Conservation (phyloP, 2,113 vertebrate genomes). For the Lepidothrix coronata region DNA sequence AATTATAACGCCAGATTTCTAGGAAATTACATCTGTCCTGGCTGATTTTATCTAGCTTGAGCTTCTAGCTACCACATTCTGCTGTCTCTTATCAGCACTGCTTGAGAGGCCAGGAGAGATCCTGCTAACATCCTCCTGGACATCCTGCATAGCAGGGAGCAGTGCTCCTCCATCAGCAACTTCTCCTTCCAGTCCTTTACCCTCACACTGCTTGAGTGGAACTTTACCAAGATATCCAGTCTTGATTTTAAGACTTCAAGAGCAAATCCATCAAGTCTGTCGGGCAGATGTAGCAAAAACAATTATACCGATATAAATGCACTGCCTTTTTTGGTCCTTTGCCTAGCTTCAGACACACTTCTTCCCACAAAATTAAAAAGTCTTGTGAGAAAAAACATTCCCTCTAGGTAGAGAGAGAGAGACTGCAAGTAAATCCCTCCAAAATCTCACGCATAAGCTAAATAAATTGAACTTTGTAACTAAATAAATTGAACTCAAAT, state of each 20-base stretch:
- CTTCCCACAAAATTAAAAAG: conserved; percentile 13
- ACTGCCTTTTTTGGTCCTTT: not conserved
- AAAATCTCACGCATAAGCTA: conserved; percentile 39
- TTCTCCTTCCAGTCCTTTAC: not conserved
- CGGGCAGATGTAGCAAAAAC: conserved; percentile 19
- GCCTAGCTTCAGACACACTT: not conserved
- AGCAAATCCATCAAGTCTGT: not conserved
- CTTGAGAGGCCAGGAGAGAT: not conserved
- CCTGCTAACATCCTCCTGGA: not conserved
- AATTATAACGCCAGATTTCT: not conserved
- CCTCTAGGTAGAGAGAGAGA: not conserved
- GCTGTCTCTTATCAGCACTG: not conserved
- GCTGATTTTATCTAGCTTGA: not conserved
- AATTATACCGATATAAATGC: not conserved
- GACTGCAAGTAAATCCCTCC: not conserved
- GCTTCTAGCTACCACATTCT: not conserved
- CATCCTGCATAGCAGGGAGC: not conserved
- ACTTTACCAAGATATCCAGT: not conserved
- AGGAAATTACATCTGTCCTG: not conserved
- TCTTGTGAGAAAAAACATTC: not conserved
- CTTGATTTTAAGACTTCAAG: conserved; percentile 6
- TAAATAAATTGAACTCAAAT: conserved; percentile 48
- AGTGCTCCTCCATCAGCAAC: not conserved
- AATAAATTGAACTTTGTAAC: conserved; percentile 9
- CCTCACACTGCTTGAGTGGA: not conserved